Percentiles rank a stretch among this genome's conserved stretches.
Conservation (phyloP, 53 echinoderm and acorn worm genomes). For the Zoroaster sp. region DNA sequence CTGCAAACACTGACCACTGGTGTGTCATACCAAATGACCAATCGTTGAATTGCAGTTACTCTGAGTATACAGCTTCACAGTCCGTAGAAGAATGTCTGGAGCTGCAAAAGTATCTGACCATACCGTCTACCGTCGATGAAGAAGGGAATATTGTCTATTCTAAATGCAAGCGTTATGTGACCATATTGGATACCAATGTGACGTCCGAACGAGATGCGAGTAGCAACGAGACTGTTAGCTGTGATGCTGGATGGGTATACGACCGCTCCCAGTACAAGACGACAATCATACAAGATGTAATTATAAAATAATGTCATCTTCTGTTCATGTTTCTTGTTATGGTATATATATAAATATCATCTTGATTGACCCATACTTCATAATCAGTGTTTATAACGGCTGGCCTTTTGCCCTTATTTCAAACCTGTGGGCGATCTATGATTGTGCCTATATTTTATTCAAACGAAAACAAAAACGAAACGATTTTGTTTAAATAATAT, state of each 20-base stretch:
- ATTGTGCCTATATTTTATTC: too few relatives aligned
- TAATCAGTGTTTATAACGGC: too few relatives aligned
- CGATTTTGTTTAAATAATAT: too few relatives aligned
- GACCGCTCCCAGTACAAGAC: slow-evolving; percentile 51
- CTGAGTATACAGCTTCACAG: not conserved
- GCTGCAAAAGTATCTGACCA: slow-evolving; percentile 4
- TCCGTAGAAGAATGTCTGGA: not conserved
- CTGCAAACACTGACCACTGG: slow-evolving; percentile 20
- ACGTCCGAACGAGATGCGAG: not conserved
- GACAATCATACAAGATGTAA: slow-evolving; percentile 47
- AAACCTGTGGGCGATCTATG: too few relatives aligned
- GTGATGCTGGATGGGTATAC: slow-evolving; percentile 51
- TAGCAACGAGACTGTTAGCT: not conserved
- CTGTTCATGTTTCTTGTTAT: too few relatives aligned
- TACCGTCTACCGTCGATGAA: slow-evolving; percentile 16
- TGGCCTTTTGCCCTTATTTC: too few relatives aligned
- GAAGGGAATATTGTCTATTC: slow-evolving; percentile 8
- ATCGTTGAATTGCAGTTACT: not conserved
- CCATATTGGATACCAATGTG: not conserved
- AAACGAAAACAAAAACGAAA: too few relatives aligned
- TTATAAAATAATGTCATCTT: not conserved
- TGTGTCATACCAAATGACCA: not conserved
- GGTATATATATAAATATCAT: too few relatives aligned
- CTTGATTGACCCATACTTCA: too few relatives aligned
- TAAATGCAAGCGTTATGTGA: slow-evolving; percentile 11